Conservation (phyloP, 1,140 invertebrate genomes). For the Thereuonema tuberculata region DNA sequence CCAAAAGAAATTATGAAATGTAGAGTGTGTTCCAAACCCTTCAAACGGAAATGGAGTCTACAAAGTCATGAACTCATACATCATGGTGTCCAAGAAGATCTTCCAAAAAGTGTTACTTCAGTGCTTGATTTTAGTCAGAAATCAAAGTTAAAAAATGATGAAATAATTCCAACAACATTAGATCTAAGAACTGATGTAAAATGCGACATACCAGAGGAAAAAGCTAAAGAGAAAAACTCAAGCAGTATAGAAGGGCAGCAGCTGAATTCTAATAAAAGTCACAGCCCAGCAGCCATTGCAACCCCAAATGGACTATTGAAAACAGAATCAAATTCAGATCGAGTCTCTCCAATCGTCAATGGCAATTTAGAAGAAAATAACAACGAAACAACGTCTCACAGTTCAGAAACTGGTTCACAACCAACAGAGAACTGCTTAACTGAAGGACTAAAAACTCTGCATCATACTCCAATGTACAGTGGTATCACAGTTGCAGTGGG, state of each 20-base stretch:
- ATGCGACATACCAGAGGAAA: not conserved
- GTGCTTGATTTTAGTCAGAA: not conserved
- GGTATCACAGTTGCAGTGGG: not conserved
- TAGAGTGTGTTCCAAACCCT: not conserved
- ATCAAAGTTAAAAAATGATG: not conserved
- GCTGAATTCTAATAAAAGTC: not conserved
- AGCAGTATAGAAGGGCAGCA: not conserved
- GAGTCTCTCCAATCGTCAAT: not conserved
- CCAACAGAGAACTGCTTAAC: not conserved
- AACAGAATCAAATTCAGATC: not conserved
- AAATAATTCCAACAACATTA: not conserved
- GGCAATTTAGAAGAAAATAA: not conserved
- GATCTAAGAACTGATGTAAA: not conserved
- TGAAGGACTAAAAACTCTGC: not conserved
- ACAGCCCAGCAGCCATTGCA: not conserved
- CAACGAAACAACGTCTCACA: constrained; percentile 2
- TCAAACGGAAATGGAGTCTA: not conserved
- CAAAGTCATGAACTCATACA: constrained; percentile 4
- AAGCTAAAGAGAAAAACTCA: not conserved
- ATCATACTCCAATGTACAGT: constrained; percentile 1
- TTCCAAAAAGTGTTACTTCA: not conserved
- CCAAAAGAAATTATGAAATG: not conserved
- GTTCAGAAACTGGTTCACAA: constrained; percentile 1
- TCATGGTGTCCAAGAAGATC: not conserved
- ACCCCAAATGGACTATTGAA: not conserved